These are phyloP conservation scores for Gobio gobio DNA, from an alignment of 2,113 vertebrate genomes.

Conservation along the genomic window DNA sequence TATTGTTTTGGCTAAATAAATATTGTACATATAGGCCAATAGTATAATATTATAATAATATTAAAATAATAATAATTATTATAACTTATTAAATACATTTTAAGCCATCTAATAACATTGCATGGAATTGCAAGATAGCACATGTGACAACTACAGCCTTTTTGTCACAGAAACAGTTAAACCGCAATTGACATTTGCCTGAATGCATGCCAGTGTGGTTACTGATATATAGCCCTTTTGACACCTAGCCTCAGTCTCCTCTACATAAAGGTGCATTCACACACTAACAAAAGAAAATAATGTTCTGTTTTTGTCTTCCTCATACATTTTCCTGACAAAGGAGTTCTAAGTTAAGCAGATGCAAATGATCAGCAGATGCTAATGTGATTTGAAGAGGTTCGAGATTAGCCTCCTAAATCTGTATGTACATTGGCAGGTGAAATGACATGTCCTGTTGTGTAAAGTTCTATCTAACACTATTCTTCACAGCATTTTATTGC, in stretches of 20 bases:
- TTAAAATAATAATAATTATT: background rate
- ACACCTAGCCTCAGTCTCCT: background rate
- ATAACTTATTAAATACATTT: background rate
- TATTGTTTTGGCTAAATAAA: background rate
- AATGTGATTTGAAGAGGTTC: background rate
- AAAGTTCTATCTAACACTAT: background rate
- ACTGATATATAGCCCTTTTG: background rate
- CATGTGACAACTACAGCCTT: background rate
- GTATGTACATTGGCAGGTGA: background rate
- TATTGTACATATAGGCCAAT: background rate
- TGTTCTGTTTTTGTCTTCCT: background rate
- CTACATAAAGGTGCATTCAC: background rate
- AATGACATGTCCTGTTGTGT: background rate
- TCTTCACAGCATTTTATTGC: background rate
- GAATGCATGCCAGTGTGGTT: background rate
- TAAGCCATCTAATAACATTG: background rate
- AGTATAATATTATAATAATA: too few relatives aligned
- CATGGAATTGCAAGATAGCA: background rate
- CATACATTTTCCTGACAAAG: background rate
- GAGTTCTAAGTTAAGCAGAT: background rate
- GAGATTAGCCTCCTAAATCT: conserved; percentile 9
- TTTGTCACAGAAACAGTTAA: background rate
- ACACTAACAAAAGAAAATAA: background rate
- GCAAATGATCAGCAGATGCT: background rate
- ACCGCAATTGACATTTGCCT: conserved; percentile 1